Evolutionary conservation across 53 echinoderm and acorn worm genomes (phyloP), one percentile per base, ranked within the genome.

Genomic region (Actinopyga echinites): DNA sequence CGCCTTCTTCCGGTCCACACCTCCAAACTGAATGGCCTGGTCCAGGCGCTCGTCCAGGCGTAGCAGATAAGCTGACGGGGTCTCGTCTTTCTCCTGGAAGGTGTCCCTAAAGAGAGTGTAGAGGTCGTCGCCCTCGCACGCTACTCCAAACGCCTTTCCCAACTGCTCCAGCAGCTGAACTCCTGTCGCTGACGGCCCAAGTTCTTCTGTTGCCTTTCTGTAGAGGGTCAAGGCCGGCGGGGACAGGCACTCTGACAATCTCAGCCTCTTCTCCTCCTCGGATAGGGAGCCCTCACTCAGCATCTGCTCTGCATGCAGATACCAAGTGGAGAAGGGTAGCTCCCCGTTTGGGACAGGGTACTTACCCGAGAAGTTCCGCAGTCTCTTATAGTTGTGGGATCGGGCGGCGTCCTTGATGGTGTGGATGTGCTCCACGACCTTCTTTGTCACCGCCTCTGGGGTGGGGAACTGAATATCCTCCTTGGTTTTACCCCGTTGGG

Each of bases 351-450:
- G 89, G 1, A 89, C 78, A 45, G 92, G 91, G 21, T 33, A 30
- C 64, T 58, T 64, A 2, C 92, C 86, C 1, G 92, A 92, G 54
- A 92, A 92, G 6, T 53, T 56, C 44, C 86, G 38, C 8, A 92
- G 64, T 3, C 86, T 22, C 10, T 84, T n/a, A 11, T 83, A 56
- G 32, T 87, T 34, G 8, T 65, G 26, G 8, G 55, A 29, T 34
- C 38, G 1, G 4, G 33, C 8, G 24, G 5, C 8, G 19, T 28
- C 10, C 13, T 74, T 8, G 74, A 74, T 44, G 7, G 23, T 30
- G 13, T 66, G 53, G 22, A 82, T 36, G 37, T 82, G 82, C 29
- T 82, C 64, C 52, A 83, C 29, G 24, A 62, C 69, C 55, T 36
- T 21, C 75, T 60, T 35, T 5, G 21, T 36, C 23, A 22, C 52